Conservation (phyloP, 2,113 vertebrate genomes). For the Calidris pygmaea region DNA sequence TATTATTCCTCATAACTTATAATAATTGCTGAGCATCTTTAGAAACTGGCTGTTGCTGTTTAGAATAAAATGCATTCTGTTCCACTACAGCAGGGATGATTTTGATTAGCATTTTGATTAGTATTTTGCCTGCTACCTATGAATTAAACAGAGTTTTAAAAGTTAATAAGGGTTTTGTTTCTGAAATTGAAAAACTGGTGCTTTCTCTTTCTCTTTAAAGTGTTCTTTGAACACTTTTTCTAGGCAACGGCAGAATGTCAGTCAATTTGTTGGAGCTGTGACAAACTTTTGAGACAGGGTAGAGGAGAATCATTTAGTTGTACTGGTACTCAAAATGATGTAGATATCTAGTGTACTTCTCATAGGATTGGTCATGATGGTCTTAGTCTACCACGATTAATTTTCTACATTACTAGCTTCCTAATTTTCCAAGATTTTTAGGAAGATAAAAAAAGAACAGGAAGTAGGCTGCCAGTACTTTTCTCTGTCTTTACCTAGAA, state of each 20-base stretch:
- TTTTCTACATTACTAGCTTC: background rate
- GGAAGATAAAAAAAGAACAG: background rate
- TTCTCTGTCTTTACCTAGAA: background rate
- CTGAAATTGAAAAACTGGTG: background rate
- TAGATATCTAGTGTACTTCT: background rate
- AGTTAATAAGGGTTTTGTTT: background rate
- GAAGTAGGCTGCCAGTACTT: background rate
- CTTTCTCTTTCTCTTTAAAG: background rate
- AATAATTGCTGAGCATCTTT: background rate
- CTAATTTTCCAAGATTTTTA: background rate
- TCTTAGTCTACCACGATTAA: background rate
- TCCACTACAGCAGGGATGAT: background rate
- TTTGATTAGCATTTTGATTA: background rate
- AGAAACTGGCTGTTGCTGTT: background rate
- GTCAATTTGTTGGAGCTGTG: background rate
- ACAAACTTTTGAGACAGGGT: background rate
- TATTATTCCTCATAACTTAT: background rate
- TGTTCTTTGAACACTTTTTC: background rate
- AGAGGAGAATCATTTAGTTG: background rate
- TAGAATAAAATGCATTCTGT: background rate
- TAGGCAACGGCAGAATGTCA: background rate
- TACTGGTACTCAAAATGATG: background rate
- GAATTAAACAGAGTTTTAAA: background rate
- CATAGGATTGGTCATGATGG: background rate
- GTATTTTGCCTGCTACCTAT: background rate